Conservation (phyloP, 1,140 invertebrate species). For the Hyles vespertilio region DNA sequence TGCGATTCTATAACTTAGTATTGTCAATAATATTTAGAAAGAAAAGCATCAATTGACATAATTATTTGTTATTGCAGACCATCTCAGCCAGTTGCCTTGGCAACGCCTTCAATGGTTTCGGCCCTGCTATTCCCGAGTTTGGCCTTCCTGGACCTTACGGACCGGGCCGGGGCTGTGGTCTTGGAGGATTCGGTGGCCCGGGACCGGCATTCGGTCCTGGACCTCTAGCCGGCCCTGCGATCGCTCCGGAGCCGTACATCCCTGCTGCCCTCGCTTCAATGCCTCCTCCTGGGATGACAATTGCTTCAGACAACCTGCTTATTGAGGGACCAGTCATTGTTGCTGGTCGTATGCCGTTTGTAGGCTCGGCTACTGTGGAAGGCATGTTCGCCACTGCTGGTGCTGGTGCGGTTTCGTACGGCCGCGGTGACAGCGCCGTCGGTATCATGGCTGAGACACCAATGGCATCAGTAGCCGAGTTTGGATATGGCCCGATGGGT, state of each 20-base stretch:
- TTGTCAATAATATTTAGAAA: no score
- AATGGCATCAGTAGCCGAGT: neutral
- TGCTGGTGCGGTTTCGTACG: slow-evolving; percentile 27
- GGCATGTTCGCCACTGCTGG: slow-evolving; percentile 35
- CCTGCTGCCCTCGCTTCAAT: neutral
- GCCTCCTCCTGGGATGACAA: slow-evolving; percentile 8
- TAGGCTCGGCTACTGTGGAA: slow-evolving; percentile 33
- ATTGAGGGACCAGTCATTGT: slow-evolving; percentile 36
- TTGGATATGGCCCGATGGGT: neutral
- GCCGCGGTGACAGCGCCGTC: slow-evolving; percentile 25
- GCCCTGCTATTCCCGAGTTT: slow-evolving; percentile 3
- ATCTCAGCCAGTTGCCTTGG: slow-evolving; percentile 21
- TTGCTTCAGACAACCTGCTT: slow-evolving; percentile 29
- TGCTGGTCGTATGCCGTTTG: slow-evolving; percentile 34
- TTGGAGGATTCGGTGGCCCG: slow-evolving; percentile 4
- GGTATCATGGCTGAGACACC: slow-evolving; percentile 3
- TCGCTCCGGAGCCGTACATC: neutral
- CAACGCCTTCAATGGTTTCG: neutral
- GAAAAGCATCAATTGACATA: neutral
- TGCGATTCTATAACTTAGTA: no score
- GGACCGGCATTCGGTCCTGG: neutral
- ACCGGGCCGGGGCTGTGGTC: slow-evolving; percentile 9
- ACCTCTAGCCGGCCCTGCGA: neutral
- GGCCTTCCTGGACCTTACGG: slow-evolving; percentile 1
- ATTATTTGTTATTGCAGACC: slow-evolving; percentile 23